Conservation (phyloP, 2,113 vertebrate genomes). For the Microcebus lehilahytsara region DNA sequence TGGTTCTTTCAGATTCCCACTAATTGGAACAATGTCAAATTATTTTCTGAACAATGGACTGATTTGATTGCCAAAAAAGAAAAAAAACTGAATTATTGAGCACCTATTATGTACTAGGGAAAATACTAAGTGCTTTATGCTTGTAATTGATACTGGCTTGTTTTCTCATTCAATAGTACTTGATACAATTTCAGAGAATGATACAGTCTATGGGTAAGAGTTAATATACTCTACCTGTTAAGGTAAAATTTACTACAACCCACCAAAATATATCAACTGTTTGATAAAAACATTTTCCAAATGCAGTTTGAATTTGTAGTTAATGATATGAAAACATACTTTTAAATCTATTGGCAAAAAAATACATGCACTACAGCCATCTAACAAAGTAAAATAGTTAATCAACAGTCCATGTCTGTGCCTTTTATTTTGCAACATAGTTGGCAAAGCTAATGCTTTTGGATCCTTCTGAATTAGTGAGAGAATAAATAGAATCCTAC, state of each 20-base stretch:
- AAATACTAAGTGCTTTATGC: background rate
- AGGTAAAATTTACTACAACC: background rate
- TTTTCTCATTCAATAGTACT: background rate
- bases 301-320: background rate
- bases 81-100: background rate
- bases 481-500: slow-evolving; percentile 58
- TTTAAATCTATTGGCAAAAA: slow-evolving; percentile 13
- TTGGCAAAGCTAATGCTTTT: slow-evolving; percentile 21
- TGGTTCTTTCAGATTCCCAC: background rate
- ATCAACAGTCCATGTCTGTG: background rate
- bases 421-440: slow-evolving; percentile 43
- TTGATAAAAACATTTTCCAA: background rate
- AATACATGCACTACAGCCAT: background rate
- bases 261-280: background rate
- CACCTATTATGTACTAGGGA: background rate
- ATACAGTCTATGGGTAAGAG: background rate
- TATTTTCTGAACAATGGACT: background rate
- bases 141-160: background rate
- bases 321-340: background rate
- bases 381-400: background rate
- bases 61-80: background rate
- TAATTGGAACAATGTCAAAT: background rate
- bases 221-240: background rate
- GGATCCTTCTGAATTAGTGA: slow-evolving; percentile 50
- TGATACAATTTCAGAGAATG: background rate